Evolutionary conservation across 2,797 vertebrate species (phyloP), one percentile per base, ranked within the genome.

Genomic region (Euphonia xanthogaster): DNA sequence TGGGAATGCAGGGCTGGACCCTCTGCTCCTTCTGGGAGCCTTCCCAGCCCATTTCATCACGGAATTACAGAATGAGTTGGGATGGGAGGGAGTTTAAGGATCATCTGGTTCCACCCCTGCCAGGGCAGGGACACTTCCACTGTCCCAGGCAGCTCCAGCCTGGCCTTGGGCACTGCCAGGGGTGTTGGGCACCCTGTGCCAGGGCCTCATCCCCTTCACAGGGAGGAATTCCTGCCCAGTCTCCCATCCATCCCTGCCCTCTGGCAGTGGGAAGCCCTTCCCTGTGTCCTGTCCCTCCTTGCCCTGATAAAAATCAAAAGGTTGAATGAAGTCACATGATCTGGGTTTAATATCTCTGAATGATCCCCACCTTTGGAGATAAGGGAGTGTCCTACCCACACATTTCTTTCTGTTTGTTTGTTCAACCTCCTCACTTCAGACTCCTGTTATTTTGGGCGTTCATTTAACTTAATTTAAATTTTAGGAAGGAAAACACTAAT

Each of bases 221-320:
- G 30, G 0, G 0, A 53, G 0, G 0, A 61, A 54, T 67, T 74
- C 42, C 40, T 54, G 8, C 47, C 62, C 70, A 17, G 0, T 0
- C 1, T 35, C 27, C 54, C 70, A n/a, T 6, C 76, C 8, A 11
- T 0, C 40, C 76, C 61, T 73, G 33, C 47, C 45, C 45, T 35
- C 40, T 23, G 54, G 54, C 47, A 53, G 6, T 31, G 53, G 58
- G 60, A 45, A 71, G 12, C 25, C 40, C 17, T 54, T 42, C 54
- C 70, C 48, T 10, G 22, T 5, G 31, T 14, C 33, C 76, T 54
- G 61, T 20, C 47, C 2, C 47, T 74, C 54, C 33, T 16, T n/a
- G 33, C 25, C 27, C 40, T 23, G 50, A 39, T 37, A 7, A 40
- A 40, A 66, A 50, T 5, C 54, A 63, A 30, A 48, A 58, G 23